Percentiles rank a stretch among this genome's conserved stretches.
phyloP scores from a whole-genome alignment of 2,888 invertebrate species.

The Lepidochrysops patricia region DNA sequence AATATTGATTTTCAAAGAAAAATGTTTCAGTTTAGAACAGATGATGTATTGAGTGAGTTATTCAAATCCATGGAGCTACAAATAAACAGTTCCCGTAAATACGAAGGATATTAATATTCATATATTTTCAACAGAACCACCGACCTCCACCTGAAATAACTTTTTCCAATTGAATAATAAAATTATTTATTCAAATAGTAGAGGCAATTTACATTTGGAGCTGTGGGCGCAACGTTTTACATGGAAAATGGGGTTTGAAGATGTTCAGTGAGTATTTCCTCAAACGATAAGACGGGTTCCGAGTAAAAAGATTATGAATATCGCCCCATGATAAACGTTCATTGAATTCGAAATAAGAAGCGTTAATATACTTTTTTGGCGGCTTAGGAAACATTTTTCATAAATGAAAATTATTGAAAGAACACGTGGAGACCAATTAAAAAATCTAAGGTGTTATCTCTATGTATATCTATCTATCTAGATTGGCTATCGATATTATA shows the following conservation, averaged over 20 bases:
- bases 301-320: background rate
- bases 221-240: background rate
- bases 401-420: no score
- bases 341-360: no score
- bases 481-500: no score
- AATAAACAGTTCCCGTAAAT: background rate
- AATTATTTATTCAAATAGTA: background rate
- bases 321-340: no score
- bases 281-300: background rate
- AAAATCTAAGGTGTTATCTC: no score
- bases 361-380: no score
- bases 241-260: background rate
- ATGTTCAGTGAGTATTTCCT: background rate
- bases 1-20: no score
- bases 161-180: background rate
- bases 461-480: no score
- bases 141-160: background rate
- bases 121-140: background rate
- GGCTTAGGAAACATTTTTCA: no score
- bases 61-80: background rate
- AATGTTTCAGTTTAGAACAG: no score
- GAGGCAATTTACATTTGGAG: background rate
- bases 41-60: no score
- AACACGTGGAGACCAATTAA: no score
- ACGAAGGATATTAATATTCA: background rate